Conservation (phyloP, 2,797 vertebrate species). For the Buceros bicornis region DNA sequence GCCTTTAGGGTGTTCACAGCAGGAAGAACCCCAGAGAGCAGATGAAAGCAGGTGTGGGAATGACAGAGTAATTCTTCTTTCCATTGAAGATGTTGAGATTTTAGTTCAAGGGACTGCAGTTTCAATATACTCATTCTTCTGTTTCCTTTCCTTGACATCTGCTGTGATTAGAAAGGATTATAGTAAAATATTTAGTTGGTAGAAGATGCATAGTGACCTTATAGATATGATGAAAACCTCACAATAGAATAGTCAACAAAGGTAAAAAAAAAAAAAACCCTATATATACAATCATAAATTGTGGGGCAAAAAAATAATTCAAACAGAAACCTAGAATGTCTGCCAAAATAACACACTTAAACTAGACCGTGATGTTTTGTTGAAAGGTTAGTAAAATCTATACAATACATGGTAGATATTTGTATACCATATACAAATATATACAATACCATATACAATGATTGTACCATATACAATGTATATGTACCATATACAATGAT, state of each 20-base stretch:
- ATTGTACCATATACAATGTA: too few species aligned
- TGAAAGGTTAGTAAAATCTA: neutral
- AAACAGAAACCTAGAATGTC: neutral
- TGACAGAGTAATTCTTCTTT: slow-evolving; percentile 6
- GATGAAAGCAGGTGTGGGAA: slow-evolving; percentile 49
- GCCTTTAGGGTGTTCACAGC: slow-evolving; percentile 13
- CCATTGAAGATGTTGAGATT: neutral
- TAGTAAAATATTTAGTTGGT: neutral
- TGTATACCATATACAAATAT: neutral
- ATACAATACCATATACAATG: too few species aligned
- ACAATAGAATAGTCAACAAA: neutral
- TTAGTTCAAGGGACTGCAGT: slow-evolving; percentile 3
- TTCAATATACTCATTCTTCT: neutral
- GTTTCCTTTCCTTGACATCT: neutral
- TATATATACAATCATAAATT: neutral
- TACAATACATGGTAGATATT: neutral
- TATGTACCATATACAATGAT: neutral
- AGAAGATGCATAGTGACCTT: neutral
- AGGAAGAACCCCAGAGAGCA: neutral
- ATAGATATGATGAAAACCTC: neutral
- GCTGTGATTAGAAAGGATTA: neutral
- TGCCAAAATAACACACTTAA: neutral
- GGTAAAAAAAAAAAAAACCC: neutral
- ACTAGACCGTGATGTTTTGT: neutral
- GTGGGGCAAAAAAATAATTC: neutral